Conservation (phyloP, 2,888 invertebrate species). For the Loripinus fragilis region DNA sequence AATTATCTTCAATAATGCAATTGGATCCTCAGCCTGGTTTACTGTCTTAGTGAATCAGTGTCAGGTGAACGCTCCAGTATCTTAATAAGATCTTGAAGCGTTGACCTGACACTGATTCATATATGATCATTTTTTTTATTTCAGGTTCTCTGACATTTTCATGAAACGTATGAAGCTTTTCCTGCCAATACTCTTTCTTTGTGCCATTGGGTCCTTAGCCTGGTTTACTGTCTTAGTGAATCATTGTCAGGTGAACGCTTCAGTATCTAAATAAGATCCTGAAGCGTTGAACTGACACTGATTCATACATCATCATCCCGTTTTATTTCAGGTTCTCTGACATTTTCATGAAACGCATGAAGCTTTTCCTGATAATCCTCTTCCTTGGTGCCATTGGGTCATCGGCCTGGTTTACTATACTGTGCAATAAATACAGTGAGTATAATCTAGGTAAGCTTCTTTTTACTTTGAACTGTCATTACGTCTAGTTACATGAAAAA, state of each 20-base stretch:
- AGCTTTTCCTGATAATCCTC: constrained; percentile 61
- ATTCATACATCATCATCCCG: too few species aligned
- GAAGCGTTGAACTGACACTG: too few species aligned
- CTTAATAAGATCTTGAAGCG: too few species aligned
- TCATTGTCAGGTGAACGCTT: too few species aligned
- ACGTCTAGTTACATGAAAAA: too few species aligned
- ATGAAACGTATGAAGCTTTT: constrained; percentile 71
- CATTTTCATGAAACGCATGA: constrained; percentile 72
- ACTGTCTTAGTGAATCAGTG: too few species aligned
- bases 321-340: constrained; percentile 66
- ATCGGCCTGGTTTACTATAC: constrained; percentile 59
- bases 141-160: constrained; percentile 72
- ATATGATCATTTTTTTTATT: too few species aligned
- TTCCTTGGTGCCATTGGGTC: constrained; percentile 55
- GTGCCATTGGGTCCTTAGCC: constrained; percentile 47
- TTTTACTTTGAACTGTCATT: too few species aligned
- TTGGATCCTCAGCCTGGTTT: constrained; percentile 60
- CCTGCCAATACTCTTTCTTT: constrained; percentile 55
- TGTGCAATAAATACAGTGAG: constrained; percentile 63
- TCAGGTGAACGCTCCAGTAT: too few species aligned
- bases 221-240: constrained; percentile 68
- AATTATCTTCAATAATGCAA: constrained; percentile 53
- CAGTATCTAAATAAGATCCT: too few species aligned
- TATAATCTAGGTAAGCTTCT: constrained; percentile 64
- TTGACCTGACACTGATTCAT: too few species aligned